Base-by-base conservation (phyloP, 2,888 invertebrate species). In the Polyommatus icarus region DNA sequence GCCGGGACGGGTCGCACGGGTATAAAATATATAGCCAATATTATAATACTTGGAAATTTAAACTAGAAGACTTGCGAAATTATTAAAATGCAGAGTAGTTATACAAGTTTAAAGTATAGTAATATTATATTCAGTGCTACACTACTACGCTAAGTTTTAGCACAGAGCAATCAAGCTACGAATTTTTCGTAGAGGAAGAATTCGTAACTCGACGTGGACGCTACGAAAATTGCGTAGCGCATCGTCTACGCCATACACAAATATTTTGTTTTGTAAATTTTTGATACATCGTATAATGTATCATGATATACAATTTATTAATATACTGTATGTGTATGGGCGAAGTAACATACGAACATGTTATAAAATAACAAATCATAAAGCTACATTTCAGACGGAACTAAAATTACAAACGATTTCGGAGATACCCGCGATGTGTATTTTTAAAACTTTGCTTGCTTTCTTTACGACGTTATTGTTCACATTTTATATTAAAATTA, bases 401-500 rank as follows among this genome's bases (percentile, higher is more conserved):
- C 67, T 29, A 15, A 15, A 15, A 50, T 50, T 54, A 32, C 32
- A 29, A 67, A 67, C 12, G 12, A 15, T 29, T 29, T 29, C 18
- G 5, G 15, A 67, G 6, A 67, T 3, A 18, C 6, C 6, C 29
- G 15, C 15, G 18, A 18, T 67, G 67, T 67, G 61, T 15, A 24
- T 67, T 67, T 67, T 67, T 15, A 29, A 67, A 67, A 67, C 3
- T 6, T 15, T 24, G 10, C 24, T 61, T 20, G 10, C 20, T 61
- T 24, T 61, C 61, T 29, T 24, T 15, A 10, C 4, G 67, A 67
- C 29, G 29, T 67, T 61, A 10, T 24, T 24, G 7, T 20, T 20
- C 20, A 61, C 12, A 61, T 73, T 24, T 29, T 75, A 75, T 75
- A 75, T 24, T 29, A 54, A 75, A 75, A 75, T 75, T 75, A 54